Conservation (phyloP, 2,888 invertebrate genomes). For the Parnassius glacialis region DNA sequence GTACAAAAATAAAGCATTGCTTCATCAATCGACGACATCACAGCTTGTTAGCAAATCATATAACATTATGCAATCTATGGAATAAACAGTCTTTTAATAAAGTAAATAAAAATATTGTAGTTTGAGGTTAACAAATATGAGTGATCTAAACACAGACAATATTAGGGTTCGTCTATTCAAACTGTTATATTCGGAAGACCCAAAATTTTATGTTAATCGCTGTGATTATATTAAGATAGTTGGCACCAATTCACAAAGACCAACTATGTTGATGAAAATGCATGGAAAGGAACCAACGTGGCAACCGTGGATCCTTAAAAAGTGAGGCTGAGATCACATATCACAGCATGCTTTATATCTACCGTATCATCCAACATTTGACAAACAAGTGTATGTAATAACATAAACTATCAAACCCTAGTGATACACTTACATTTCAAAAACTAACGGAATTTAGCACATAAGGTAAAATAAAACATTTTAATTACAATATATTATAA, state of each 20-base stretch:
- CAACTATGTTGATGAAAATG: slow-evolving; percentile 12
- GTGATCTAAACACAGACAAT: neutral
- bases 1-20: slow-evolving; percentile 79
- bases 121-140: slow-evolving; percentile 16
- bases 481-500: too few relatives aligned
- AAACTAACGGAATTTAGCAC: neutral
- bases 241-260: neutral
- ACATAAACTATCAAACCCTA: neutral
- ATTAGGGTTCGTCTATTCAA: neutral
- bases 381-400: neutral
- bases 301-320: slow-evolving; percentile 3
- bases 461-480: too few relatives aligned
- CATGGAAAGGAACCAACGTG: slow-evolving; percentile 8
- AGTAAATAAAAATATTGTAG: neutral
- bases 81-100: slow-evolving; percentile 38
- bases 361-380: slow-evolving; percentile 7
- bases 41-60: slow-evolving; percentile 64
- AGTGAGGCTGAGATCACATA: slow-evolving; percentile 42
- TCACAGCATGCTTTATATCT: slow-evolving; percentile 37
- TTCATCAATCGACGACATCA: slow-evolving; percentile 74
- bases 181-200: neutral
- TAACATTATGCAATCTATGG: slow-evolving; percentile 36
- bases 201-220: neutral
- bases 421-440: neutral
- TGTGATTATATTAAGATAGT: neutral